Evolutionary conservation across 2,113 vertebrate species (phyloP).

Genomic region (Cynoglossus semilaevis): DNA sequence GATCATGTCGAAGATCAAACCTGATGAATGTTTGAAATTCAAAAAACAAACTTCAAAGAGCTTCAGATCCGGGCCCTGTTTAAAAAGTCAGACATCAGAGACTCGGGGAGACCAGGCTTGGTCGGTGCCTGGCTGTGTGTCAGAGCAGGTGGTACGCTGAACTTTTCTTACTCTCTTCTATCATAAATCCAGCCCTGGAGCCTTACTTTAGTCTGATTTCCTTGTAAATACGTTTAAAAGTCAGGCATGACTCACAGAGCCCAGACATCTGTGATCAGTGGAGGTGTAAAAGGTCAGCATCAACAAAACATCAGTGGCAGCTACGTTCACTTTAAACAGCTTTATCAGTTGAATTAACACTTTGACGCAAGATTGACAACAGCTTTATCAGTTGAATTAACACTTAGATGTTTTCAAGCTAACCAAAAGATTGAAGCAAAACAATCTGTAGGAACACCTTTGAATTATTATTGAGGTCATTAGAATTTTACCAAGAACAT

Average conservation of each 20-base stretch:
- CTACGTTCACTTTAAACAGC: too few relatives aligned
- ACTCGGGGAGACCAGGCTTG: conserved; percentile 3
- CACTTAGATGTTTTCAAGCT: too few relatives aligned
- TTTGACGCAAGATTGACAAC: too few relatives aligned
- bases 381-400: too few relatives aligned
- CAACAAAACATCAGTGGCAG: too few relatives aligned
- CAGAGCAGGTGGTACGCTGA: conserved; percentile 49
- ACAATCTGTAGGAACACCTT: too few relatives aligned
- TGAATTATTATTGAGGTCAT: too few relatives aligned
- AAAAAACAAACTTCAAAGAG: conserved; percentile 29
- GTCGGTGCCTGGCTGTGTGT: conserved; percentile 22
- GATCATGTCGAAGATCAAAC: conserved; percentile 43
- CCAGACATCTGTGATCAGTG: conserved; percentile 6
- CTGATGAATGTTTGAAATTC: conserved; percentile 48
- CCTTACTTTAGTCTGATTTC: conserved; percentile 53
- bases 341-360: too few relatives aligned
- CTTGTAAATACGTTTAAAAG: conserved; percentile 40
- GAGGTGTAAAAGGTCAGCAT: too few relatives aligned
- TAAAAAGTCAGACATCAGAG: conserved; percentile 48
- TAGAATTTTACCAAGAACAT: too few relatives aligned
- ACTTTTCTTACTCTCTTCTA: conserved; percentile 29
- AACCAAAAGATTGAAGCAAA: too few relatives aligned
- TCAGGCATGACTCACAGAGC: conserved; percentile 22
- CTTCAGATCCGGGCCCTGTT: conserved; percentile 51
- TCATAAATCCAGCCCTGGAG: conserved; percentile 46